Percentiles rank a stretch among this genome's conserved stretches.
Evolutionary conservation across 2,113 vertebrate genomes (phyloP).

Genomic region (Xerus inauris): DNA sequence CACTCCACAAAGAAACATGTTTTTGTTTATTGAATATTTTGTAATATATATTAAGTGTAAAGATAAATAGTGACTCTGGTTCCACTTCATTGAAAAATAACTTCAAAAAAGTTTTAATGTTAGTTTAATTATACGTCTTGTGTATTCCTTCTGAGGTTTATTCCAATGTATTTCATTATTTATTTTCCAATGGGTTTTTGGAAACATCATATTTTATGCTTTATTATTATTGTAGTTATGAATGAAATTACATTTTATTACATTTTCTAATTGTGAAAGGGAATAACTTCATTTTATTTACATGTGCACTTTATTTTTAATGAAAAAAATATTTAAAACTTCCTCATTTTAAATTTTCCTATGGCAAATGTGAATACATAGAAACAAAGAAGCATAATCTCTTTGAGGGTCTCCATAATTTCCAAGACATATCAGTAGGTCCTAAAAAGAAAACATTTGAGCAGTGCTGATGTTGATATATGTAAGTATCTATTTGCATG

Average conservation of each 20-base stretch:
- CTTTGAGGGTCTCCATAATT: not conserved
- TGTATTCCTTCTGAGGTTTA: not conserved
- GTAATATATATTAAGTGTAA: not conserved
- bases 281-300: not conserved
- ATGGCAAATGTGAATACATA: not conserved
- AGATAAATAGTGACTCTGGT: not conserved
- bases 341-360: not conserved
- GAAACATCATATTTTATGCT: not conserved
- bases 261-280: slow-evolving; percentile 1
- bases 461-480: not conserved
- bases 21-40: not conserved
- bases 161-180: not conserved
- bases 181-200: too few species aligned
- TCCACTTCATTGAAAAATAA: not conserved
- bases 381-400: not conserved
- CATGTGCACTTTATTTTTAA: not conserved
- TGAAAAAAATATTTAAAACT: not conserved
- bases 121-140: not conserved
- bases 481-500: not conserved
- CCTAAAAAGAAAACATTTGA: not conserved
- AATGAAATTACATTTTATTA: not conserved
- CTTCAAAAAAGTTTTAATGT: not conserved
- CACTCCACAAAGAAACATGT: not conserved
- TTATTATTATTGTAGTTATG: not conserved
- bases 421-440: not conserved